Conservation (phyloP, 2,797 vertebrate genomes). For the Syngnathus rostellatus region DNA sequence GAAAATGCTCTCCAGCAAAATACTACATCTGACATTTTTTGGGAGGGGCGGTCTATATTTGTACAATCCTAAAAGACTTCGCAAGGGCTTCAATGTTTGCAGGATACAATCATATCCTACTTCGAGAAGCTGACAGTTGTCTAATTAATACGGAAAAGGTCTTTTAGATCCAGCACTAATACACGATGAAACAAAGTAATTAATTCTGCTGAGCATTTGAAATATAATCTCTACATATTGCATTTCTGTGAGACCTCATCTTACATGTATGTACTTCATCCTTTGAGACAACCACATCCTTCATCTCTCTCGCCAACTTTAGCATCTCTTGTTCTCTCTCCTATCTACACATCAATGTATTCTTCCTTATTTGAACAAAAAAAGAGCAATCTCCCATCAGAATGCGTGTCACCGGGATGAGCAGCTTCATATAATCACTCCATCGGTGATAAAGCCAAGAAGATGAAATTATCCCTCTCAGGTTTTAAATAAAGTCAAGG, state of each 20-base stretch:
- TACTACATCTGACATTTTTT: background rate
- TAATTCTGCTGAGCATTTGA: conserved; percentile 37
- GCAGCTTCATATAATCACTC: conserved; percentile 21
- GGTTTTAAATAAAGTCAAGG: background rate
- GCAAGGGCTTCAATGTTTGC: background rate
- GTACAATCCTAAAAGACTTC: background rate
- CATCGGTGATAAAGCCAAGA: conserved; percentile 10
- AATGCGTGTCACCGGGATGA: conserved; percentile 26
- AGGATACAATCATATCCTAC: background rate
- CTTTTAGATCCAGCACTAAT: conserved; percentile 11
- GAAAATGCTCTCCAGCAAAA: background rate
- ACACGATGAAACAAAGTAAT: conserved; percentile 27
- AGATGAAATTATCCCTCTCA: conserved; percentile 2
- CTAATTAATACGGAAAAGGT: conserved; percentile 16
- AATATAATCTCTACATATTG: conserved; percentile 48
- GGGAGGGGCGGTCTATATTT: too few species aligned
- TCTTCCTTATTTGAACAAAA: conserved; percentile 15
- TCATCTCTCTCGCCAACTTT: conserved; percentile 32
- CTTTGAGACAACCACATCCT: conserved; percentile 42
- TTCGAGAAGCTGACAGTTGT: conserved; percentile 39
- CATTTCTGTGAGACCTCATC: conserved; percentile 39
- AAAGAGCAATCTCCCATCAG: conserved; percentile 11
- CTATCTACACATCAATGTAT: conserved; percentile 18
- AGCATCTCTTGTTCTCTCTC: conserved; percentile 14
- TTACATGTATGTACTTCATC: conserved; percentile 21